Evolutionary conservation across 2,113 vertebrate genomes (phyloP), one percentile per base, ranked within the genome.

Genomic region (Vidua chalybeata): DNA sequence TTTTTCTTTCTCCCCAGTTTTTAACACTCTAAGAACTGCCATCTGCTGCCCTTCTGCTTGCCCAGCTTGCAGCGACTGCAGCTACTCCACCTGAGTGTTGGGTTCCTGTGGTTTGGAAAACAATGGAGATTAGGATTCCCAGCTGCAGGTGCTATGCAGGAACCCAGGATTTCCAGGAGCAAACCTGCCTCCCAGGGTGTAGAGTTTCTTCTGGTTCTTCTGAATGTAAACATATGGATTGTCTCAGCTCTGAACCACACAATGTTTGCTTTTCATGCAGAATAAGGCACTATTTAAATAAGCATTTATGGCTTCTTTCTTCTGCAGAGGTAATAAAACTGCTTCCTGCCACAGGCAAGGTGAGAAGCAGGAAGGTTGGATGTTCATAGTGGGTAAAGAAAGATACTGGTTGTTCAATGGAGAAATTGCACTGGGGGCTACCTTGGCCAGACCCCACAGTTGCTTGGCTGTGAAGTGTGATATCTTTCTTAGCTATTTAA

Each of bases 401-500:
- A 54, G 28, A 58, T 46, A 22, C 46, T 59, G n/a, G 5, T 2
- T 15, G 19, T 68, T 45, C 51, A 28, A 21, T n/a, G 80, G n/a
- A 80, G 72, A 72, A 74, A 43, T 1, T 7, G 18, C 4, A 4
- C 63, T 9, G 45, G 15, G n/a, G 26, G 11, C 43, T 62, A 8
- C 18, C 20, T 41, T 46, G 62, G 45, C 7, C 12, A 30, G n/a
- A 45, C n/a, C 24, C 37, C 5, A 6, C 49, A 33, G 49, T 41
- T 0, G 4, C 9, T 3, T 0, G 23, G 15, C 26, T 67, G 15
- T 6, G 18, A 78, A 63, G 2, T 15, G 21, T 49, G 20, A 35
- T 28, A 15, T 35, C 10, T 58, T 79, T 75, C 54, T 35, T 2
- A 73, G 43, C 28, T 46, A 5, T 28, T 5, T 6, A 37, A 46